A percentile compares a stretch with the other conserved stretches of the same genome.
These are phyloP conservation scores for Hypselothyrea guttata DNA, from an alignment of 2,888 invertebrate species.

Conservation along the genomic window DNA sequence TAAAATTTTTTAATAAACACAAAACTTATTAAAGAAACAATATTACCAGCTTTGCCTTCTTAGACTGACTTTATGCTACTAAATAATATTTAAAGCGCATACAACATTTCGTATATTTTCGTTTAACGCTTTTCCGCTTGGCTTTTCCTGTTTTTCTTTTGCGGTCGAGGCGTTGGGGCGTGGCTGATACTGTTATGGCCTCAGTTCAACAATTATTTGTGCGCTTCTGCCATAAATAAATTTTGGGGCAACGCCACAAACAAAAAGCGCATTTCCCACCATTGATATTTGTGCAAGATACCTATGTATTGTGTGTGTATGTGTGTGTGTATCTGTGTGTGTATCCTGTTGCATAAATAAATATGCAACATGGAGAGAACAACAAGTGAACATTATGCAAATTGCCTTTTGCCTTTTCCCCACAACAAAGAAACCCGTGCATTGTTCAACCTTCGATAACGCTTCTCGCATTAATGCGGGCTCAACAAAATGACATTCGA, in stretches of 20 bases:
- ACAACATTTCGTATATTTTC: not conserved
- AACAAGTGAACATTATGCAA: constrained; percentile 37
- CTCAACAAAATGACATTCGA: constrained; percentile 22
- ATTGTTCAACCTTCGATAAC: constrained; percentile 11
- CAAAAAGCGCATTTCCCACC: constrained; percentile 29
- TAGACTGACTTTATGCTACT: too few relatives aligned
- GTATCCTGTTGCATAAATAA: constrained; percentile 18
- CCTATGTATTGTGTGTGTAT: not conserved
- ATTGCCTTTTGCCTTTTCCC: constrained; percentile 32
- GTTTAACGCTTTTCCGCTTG: constrained; percentile 15
- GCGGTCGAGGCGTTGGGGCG: constrained; percentile 37
- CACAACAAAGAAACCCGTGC: constrained; percentile 21
- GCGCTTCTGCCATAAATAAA: constrained; percentile 22
- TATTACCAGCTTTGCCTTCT: too few relatives aligned
- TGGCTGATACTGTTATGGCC: constrained; percentile 21
- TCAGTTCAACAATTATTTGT: constrained; percentile 40
- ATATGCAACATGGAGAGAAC: constrained; percentile 6
- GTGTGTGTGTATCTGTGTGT: constrained; percentile 5
- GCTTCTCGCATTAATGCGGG: constrained; percentile 13
- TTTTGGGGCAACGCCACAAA: constrained; percentile 5
- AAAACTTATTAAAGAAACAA: too few relatives aligned
- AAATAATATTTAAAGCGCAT: too few relatives aligned
- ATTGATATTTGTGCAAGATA: constrained; percentile 44
- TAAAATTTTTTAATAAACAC: too few relatives aligned
- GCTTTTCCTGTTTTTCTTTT: constrained; percentile 25